phyloP scores from a whole-genome alignment of 2,797 vertebrate species.

The Rhinichthys osculus region DNA sequence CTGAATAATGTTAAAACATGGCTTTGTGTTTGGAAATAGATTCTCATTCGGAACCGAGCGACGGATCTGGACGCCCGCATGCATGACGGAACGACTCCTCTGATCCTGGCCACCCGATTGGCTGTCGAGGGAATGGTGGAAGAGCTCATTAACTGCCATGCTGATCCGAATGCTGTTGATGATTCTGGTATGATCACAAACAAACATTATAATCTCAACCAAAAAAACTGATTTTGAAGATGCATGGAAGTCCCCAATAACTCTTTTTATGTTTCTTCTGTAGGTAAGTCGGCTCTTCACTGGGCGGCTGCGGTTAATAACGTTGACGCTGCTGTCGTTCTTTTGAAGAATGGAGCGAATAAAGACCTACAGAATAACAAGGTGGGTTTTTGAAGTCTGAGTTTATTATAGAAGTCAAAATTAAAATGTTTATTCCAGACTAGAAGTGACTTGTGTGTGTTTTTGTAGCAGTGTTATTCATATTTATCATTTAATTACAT shows the following conservation, averaged over 20 bases:
- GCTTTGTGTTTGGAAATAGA: slow-evolving; percentile 73
- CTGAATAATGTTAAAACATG: not conserved
- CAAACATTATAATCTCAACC: not conserved
- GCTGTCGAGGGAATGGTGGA: slow-evolving; percentile 98
- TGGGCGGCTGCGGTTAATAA: slow-evolving; percentile 99
- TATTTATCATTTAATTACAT: not conserved
- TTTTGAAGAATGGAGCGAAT: slow-evolving; percentile 95
- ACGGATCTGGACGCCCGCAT: slow-evolving; percentile 95
- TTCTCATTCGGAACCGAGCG: slow-evolving; percentile 95
- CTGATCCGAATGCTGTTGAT: slow-evolving; percentile 93
- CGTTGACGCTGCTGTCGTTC: slow-evolving; percentile 88
- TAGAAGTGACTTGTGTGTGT: not conserved
- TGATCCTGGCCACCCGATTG: slow-evolving; percentile 93
- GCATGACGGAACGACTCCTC: slow-evolving; percentile 94
- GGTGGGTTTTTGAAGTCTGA: slow-evolving; percentile 72
- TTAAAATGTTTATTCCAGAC: not conserved
- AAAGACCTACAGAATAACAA: slow-evolving; percentile 99
- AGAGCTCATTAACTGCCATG: slow-evolving; percentile 94
- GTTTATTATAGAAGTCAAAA: not conserved
- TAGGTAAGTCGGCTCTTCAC: slow-evolving; percentile 95
- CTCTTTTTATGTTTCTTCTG: not conserved
- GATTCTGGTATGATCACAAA: slow-evolving; percentile 85
- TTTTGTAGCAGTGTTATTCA: not conserved
- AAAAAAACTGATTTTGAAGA: not conserved
- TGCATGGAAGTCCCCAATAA: not conserved